These are phyloP conservation scores for Columba janthina DNA, from an alignment of 2,113 vertebrate species.

Conservation along the genomic window DNA sequence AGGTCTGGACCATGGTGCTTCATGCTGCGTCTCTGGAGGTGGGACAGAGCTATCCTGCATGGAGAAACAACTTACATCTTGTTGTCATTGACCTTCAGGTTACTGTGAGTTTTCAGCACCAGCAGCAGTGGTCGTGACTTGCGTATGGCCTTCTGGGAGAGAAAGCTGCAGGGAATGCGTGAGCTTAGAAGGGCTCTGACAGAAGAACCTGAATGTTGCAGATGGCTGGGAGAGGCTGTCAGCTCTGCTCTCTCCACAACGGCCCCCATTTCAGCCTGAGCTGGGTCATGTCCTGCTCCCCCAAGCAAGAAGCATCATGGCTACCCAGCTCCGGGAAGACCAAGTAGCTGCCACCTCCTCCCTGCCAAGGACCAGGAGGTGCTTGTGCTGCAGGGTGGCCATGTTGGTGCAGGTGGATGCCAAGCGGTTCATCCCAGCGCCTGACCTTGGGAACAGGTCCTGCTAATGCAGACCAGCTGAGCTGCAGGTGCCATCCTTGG, in stretches of 20 bases:
- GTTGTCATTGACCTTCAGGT: background rate
- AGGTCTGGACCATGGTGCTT: background rate
- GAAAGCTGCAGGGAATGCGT: too few species aligned
- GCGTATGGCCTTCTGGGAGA: background rate
- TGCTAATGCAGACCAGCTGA: background rate
- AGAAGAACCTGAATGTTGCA: too few species aligned
- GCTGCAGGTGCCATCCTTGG: rapidly evolving
- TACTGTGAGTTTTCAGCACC: background rate
- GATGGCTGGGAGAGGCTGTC: too few species aligned
- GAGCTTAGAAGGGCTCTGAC: too few species aligned
- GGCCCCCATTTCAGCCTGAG: too few species aligned
- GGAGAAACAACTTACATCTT: background rate
- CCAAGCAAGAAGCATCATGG: too few species aligned
- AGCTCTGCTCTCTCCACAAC: too few species aligned
- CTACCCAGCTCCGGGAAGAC: too few species aligned
- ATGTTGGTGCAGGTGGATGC: background rate
- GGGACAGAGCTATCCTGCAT: background rate
- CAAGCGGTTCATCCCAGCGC: background rate
- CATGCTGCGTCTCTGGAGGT: background rate
- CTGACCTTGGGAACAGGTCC: background rate
- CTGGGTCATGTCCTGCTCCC: too few species aligned
- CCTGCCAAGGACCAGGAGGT: background rate
- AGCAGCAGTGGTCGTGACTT: background rate
- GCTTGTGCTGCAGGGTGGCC: background rate
- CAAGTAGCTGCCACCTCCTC: too few species aligned